Conservation (phyloP, 2,113 vertebrate species). For the Lipotes vexillifer region DNA sequence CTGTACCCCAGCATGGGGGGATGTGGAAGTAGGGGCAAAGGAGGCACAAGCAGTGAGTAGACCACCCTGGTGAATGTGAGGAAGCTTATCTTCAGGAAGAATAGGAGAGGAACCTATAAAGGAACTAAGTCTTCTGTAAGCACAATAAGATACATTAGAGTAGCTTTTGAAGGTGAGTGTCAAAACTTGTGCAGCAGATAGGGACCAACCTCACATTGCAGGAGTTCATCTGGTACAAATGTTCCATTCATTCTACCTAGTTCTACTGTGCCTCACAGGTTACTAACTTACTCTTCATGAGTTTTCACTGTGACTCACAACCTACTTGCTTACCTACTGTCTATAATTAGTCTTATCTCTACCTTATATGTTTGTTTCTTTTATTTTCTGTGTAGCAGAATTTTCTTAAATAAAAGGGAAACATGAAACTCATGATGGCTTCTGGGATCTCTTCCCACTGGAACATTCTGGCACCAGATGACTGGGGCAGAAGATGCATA, state of each 20-base stretch:
- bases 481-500: neutral
- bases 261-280: neutral
- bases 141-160: neutral
- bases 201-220: neutral
- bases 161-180: neutral
- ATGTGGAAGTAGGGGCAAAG: neutral
- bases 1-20: no score
- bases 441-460: neutral
- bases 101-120: neutral
- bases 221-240: neutral
- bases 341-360: neutral
- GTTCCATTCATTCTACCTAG: neutral
- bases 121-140: neutral
- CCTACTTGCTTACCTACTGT: neutral
- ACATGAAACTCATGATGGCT: neutral
- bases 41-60: no score
- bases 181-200: neutral
- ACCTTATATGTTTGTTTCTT: neutral
- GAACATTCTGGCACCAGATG: neutral
- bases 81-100: neutral
- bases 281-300: neutral
- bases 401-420: conserved; percentile 12
- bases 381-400: neutral
- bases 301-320: neutral
- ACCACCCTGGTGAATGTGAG: neutral